Evolutionary conservation across 2,797 vertebrate species (phyloP).

Genomic region (Tachyglossus aculeatus): DNA sequence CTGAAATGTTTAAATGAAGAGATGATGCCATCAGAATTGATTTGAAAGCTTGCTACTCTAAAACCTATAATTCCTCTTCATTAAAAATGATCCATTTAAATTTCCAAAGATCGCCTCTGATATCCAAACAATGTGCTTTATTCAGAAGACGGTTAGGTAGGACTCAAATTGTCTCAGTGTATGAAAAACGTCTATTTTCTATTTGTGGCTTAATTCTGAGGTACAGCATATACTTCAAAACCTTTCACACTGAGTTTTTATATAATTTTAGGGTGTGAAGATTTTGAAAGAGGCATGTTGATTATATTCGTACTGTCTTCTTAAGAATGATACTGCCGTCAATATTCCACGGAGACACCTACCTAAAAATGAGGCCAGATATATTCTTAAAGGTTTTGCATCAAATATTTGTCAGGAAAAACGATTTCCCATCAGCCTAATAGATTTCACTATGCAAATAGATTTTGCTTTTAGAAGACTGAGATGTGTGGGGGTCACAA

Average conservation of each 20-base stretch:
- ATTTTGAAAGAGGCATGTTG: constrained; percentile 47
- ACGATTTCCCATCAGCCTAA: constrained; percentile 31
- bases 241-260: constrained; percentile 26
- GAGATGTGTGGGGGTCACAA: background rate
- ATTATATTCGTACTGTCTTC: constrained; percentile 55
- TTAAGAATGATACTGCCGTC: constrained; percentile 56
- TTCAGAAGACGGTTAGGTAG: constrained; percentile 36
- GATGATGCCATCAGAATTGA: constrained; percentile 37
- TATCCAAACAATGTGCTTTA: constrained; percentile 61
- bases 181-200: constrained; percentile 48
- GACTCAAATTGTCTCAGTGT: constrained; percentile 44
- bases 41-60: constrained; percentile 59
- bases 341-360: constrained; percentile 37
- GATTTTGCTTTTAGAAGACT: constrained; percentile 15
- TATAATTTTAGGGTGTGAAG: constrained; percentile 33
- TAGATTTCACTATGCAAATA: constrained; percentile 29
- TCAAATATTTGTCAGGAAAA: constrained; percentile 46
- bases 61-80: constrained; percentile 55
- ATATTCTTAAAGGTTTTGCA: constrained; percentile 43
- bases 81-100: constrained; percentile 62
- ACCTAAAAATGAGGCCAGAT: constrained; percentile 48
- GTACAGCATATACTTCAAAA: constrained; percentile 22
- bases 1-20: constrained; percentile 40
- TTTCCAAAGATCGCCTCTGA: constrained; percentile 60
- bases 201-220: constrained; percentile 37